Percentiles rank a stretch among this genome's conserved stretches.
Evolutionary conservation across 2,113 vertebrate species (phyloP).

Genomic region (Periophthalmodon schlosseri): DNA sequence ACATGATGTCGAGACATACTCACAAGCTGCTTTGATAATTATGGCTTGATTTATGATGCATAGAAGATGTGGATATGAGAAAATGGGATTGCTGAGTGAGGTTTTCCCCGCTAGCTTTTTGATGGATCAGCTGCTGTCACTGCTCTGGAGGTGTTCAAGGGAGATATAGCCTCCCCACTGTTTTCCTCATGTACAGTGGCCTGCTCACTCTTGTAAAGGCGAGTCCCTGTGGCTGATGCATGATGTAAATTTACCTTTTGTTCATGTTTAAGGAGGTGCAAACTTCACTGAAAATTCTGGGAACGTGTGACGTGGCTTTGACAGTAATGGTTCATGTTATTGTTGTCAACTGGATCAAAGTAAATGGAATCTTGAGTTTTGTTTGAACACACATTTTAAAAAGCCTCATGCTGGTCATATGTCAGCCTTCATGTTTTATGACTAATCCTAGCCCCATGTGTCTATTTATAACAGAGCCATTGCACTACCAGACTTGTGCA

Average conservation of each 20-base stretch:
- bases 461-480: conserved; percentile 41
- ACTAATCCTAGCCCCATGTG: conserved; percentile 13
- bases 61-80: conserved; percentile 1
- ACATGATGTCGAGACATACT: conserved; percentile 34
- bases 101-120: conserved; percentile 21
- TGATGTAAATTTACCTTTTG: conserved; percentile 40
- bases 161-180: conserved; percentile 21
- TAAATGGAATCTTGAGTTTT: not conserved
- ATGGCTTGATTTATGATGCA: conserved; percentile 51
- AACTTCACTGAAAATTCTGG: not conserved
- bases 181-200: conserved; percentile 51
- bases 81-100: conserved; percentile 15
- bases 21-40: conserved; percentile 48
- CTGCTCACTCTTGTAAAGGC: not conserved
- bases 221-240: conserved; percentile 28
- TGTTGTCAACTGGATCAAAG: not conserved
- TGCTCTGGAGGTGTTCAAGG: conserved; percentile 35
- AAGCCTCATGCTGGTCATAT: not conserved
- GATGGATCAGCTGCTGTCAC: conserved; percentile 51
- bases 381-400: conserved; percentile 2
- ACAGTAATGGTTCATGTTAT: conserved; percentile 24
- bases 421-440: conserved; percentile 22
- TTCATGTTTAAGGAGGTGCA: conserved; percentile 37
- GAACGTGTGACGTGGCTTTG: not conserved
- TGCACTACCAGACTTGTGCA: not conserved